Conservation (phyloP, 2,113 vertebrate genomes). For the Phrynocephalus versicolor region DNA sequence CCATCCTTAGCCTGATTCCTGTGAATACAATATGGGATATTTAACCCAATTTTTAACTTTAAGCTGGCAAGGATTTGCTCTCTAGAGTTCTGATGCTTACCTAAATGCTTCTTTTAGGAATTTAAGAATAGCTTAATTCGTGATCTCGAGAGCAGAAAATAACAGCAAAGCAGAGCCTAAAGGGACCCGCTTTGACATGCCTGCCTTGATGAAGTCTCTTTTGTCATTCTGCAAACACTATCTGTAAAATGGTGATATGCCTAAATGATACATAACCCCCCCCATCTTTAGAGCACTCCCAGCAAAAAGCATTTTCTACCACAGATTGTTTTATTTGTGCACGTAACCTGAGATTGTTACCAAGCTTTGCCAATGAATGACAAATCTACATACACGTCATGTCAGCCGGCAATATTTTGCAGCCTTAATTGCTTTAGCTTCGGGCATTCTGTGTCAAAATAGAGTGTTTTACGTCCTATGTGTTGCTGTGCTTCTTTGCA, state of each 20-base stretch:
- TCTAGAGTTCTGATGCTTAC: constrained; percentile 38
- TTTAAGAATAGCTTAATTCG: constrained; percentile 49
- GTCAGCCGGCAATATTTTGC: constrained; percentile 85
- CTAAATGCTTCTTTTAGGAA: constrained; percentile 34
- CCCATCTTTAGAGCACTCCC: constrained; percentile 60
- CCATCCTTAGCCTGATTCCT: background rate
- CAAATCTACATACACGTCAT: constrained; percentile 87
- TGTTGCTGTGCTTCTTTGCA: constrained; percentile 81
- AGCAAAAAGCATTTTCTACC: constrained; percentile 73
- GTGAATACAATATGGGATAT: constrained; percentile 18
- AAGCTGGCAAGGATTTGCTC: constrained; percentile 41
- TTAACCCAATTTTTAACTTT: constrained; percentile 40
- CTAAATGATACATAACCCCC: constrained; percentile 69
- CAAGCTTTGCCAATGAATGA: constrained; percentile 84
- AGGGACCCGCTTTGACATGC: constrained; percentile 50
- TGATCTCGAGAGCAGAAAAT: constrained; percentile 41
- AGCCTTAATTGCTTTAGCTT: constrained; percentile 86
- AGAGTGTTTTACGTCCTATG: constrained; percentile 81
- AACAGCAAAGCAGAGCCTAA: constrained; percentile 44
- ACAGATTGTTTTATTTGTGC: constrained; percentile 73
- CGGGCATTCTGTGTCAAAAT: constrained; percentile 82
- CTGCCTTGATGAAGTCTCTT: constrained; percentile 42
- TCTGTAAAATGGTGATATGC: constrained; percentile 56
- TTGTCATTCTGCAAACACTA: constrained; percentile 53
- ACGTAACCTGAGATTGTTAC: constrained; percentile 75